Evolutionary conservation across 2,113 vertebrate genomes (phyloP), one percentile per base, ranked within the genome.

Genomic region (Melanerpes formicivorus): DNA sequence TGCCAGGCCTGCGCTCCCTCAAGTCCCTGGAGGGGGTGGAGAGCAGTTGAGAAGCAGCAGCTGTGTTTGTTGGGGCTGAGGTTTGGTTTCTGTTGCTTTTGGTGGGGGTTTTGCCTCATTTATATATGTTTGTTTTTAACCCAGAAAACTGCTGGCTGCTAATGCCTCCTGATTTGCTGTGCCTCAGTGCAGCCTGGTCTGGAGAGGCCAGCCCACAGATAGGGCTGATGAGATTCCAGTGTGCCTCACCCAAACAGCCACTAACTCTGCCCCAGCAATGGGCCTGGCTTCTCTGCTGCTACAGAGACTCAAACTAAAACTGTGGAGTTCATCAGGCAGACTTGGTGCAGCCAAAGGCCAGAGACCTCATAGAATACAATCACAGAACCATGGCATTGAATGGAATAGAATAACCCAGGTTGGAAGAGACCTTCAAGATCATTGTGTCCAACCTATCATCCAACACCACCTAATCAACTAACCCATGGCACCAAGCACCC

Each of bases 111-210:
- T 48, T 11, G 55, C 50, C 62, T 52, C 50, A 26, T 90, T 81
- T 78, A 54, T 95, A 21, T 84, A 22, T 86, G 4, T 65, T 74
- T 88, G 77, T 66, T 78, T 74, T 63, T 10, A 48, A 58, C n/a
- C 70, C 82, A 87, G 76, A 84, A 88, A 95, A 92, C 73, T 92
- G 77, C 73, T 0, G 56, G 69, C 32, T 96, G 80, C 82, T 95
- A 88, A 94, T 96, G 93, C 89, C 89, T 95, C 90, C 89, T 89
- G 79, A 92, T 93, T 92, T 93, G 90, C 82, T 60, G 50, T 66
- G 66, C 75, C 86, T 95, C 76, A 25, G 66, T 44, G 73, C 84
- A 92, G 73, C 88, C 90, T 82, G 46, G 52, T 91, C 88, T 92
- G 80, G 89, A 95, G 90, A 95, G 86, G 85, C 84, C 5, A 22